A percentile compares a stretch with the other conserved stretches of the same genome.
Conservation (phyloP, 1,140 invertebrate species). For the Calycopis cecrops region DNA sequence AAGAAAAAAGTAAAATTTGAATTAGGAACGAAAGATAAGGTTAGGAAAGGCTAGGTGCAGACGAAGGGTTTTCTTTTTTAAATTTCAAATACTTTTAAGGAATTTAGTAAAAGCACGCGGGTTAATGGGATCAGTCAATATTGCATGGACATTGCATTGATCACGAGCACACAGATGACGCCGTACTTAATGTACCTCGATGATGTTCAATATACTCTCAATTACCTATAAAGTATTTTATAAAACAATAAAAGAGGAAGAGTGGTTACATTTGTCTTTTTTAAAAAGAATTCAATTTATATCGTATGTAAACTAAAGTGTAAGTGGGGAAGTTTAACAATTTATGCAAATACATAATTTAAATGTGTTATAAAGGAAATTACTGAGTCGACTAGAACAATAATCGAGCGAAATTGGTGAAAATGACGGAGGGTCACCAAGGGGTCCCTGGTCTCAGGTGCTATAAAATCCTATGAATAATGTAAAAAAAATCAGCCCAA, state of each 20-base stretch:
- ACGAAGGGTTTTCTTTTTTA: slow-evolving; percentile 52
- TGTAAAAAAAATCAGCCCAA: too few relatives aligned
- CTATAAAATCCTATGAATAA: too few relatives aligned
- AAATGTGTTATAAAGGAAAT: too few relatives aligned
- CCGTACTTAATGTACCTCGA: slow-evolving; percentile 91
- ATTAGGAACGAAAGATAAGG: slow-evolving; percentile 14
- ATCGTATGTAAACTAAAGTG: background rate
- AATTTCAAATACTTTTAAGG: slow-evolving; percentile 5
- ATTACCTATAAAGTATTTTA: background rate
- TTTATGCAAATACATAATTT: too few relatives aligned
- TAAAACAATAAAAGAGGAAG: background rate
- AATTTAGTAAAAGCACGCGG: slow-evolving; percentile 51
- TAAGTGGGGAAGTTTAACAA: background rate
- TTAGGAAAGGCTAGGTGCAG: slow-evolving; percentile 24
- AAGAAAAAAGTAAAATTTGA: too few relatives aligned
- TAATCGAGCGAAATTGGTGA: too few relatives aligned
- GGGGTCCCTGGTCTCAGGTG: too few relatives aligned
- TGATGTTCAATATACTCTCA: slow-evolving; percentile 84
- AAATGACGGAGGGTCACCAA: too few relatives aligned
- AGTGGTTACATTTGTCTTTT: too few relatives aligned
- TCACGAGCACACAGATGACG: slow-evolving; percentile 76
- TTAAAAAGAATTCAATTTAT: background rate
- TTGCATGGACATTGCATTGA: slow-evolving; percentile 76
- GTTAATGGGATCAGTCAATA: slow-evolving; percentile 71
- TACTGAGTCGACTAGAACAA: too few relatives aligned